Evolutionary conservation across 2,888 invertebrate species (phyloP), one percentile per base, ranked within the genome.

Genomic region (Philaethria dido): DNA sequence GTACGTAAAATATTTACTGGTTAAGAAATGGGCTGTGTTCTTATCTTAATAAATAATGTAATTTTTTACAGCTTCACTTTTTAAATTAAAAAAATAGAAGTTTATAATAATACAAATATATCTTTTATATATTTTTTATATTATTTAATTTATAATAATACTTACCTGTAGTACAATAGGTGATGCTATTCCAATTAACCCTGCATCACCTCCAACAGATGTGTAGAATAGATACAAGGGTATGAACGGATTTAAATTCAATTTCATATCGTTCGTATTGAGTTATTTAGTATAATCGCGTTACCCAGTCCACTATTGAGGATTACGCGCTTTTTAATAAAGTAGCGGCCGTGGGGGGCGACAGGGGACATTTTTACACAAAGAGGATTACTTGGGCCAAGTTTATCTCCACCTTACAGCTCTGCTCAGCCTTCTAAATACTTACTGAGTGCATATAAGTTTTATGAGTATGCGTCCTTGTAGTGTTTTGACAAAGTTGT

Each of bases 321-420:
- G 91, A 91, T 92, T 92, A 92, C 86, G 83, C 82, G 87, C 89
- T 92, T 92, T 92, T 92, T 92, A 92, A 92, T 92, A 91, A 92
- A 89, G 88, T 89, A 79, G 80, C 79, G 80, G 80, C 82, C 77
- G 79, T 81, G 80, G 86, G 89, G 88, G 86, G 89, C 80, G 86
- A 82, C 84, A 81, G 86, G 89, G 89, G 91, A 91, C 91, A 90
- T 90, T 92, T 92, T 92, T 91, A 85, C 85, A 92, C 90, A 92
- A 92, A 91, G 91, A 82, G 92, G 92, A 92, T 92, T 92, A 92
- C 87, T 87, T 84, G 79, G 87, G 85, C 83, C 85, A 78, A 86
- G 91, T 90, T 92, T 92, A 92, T 92, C 92, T 88, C 84, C 86
- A 90, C 92, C 91, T 92, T 91, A 92, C 92, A 89, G 92, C 81